Base-by-base conservation (phyloP, 2,888 invertebrate genomes). In the Thymelicus acteon region DNA sequence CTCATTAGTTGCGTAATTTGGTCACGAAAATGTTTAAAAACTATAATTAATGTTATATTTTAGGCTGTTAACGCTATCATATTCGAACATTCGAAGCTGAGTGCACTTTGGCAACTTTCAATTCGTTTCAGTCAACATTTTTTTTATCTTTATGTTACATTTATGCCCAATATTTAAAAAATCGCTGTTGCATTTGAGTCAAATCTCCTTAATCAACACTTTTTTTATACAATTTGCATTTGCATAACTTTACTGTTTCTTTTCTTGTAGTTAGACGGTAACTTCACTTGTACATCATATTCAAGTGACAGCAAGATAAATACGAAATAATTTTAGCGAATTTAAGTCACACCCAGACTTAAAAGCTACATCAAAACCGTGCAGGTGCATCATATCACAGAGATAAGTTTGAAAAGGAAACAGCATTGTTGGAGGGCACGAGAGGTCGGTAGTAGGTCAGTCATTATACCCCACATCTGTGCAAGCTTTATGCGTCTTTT, bases 321-420 rank as follows among this genome's bases (percentile, higher is more conserved):
- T 54, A 24, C 54, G 24, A 24, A 10, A 7, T 54, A 24, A 54
- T 24, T 24, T 19, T 54, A 54, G 54, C 19, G 10, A 54, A 54
- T 54, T 54, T 24, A 19, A 19, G 19, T 19, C 19, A 19, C 19
- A 19, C 2, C 19, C 19, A 19, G 19, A 19, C 19, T 19, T 19
- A 19, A 19, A 19, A 19, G 19, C 19, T 19, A 19, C 19, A 12
- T 44, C 75, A 61, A 67, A 72, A 81, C 78, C 67, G 54, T 72
- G 77, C 81, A 85, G 82, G 83, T 84, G 83, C 2, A 19, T 19
- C 19, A 1, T 19, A 19, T 74, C 77, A 73, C 73, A 77, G 76
- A 85, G 87, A 88, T 87, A 88, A 85, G 75, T 77, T 76, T 81
- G 80, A 85, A 85, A 84, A 86, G 85, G 87, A 87, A 86, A 80